phyloP scores from a whole-genome alignment of 2,113 vertebrate species.

The Cervus canadensis region DNA sequence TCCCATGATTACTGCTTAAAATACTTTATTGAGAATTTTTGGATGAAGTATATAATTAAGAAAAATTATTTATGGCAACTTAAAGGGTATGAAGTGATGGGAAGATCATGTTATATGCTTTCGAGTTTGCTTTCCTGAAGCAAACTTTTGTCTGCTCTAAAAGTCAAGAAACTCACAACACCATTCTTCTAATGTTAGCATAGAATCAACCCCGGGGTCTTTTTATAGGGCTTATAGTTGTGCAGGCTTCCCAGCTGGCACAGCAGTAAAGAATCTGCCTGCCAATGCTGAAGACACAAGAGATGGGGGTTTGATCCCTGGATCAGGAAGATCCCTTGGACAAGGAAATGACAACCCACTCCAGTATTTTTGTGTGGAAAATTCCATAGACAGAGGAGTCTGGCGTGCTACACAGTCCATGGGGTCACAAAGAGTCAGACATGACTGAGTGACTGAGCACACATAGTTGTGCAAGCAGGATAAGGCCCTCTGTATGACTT shows the following conservation, averaged over 20 bases:
- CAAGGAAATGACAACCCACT: neutral
- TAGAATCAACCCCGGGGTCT: neutral
- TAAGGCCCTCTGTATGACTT: conserved; percentile 11
- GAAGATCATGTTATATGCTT: neutral
- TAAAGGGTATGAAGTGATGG: neutral
- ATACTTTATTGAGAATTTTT: neutral
- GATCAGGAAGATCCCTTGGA: neutral
- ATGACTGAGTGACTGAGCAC: neutral
- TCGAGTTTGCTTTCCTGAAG: neutral
- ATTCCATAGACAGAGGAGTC: neutral
- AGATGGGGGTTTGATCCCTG: neutral
- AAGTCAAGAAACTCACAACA: neutral
- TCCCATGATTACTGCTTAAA: neutral
- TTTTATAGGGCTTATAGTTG: neutral
- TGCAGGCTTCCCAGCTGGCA: neutral
- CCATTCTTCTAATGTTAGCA: neutral
- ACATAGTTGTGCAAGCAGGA: neutral
- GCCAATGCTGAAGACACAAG: neutral
- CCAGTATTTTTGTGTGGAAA: neutral
- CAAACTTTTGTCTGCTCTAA: neutral
- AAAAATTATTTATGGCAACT: neutral
- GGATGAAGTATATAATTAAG: neutral
- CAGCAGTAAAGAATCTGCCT: neutral
- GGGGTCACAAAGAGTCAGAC: neutral
- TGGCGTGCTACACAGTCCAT: neutral